A percentile compares a stretch with the other conserved stretches of the same genome.
These are phyloP conservation scores for Galendromus occidentalis DNA, from an alignment of 1,140 invertebrate genomes.

Conservation along the genomic window DNA sequence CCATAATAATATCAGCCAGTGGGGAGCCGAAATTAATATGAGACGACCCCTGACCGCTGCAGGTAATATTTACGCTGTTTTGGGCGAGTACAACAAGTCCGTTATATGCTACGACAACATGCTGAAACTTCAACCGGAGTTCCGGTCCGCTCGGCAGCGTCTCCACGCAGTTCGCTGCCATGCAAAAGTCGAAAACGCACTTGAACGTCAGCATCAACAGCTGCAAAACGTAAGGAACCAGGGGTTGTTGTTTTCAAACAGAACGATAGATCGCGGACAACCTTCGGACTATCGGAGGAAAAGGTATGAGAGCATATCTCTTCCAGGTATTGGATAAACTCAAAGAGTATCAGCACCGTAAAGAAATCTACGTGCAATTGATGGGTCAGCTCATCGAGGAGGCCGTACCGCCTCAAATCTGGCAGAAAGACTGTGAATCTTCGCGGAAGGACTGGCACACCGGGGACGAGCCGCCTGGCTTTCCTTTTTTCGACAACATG, in stretches of 20 bases:
- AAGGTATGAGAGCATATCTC: no score
- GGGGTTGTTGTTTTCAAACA: no score
- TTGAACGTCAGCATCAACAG: slow-evolving; percentile 36
- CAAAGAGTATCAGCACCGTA: slow-evolving; percentile 6
- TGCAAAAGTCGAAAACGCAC: slow-evolving; percentile 40
- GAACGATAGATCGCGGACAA: no score
- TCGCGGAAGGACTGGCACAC: background rate
- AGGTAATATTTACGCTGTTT: slow-evolving; percentile 23
- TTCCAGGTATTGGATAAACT: background rate
- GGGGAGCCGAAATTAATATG: no score
- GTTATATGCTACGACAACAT: slow-evolving; percentile 45
- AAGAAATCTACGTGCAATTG: background rate
- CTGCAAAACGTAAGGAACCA: background rate
- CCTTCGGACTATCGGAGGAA: no score
- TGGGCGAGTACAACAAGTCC: slow-evolving; percentile 34
- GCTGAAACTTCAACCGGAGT: slow-evolving; percentile 40
- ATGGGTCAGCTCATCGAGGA: slow-evolving; percentile 1
- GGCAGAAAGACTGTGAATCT: background rate
- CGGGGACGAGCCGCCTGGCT: background rate
- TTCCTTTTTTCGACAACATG: slow-evolving; percentile 1
- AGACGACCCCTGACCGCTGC: background rate
- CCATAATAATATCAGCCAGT: no score
- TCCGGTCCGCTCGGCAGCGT: slow-evolving; percentile 35
- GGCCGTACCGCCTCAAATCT: background rate
- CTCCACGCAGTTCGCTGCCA: slow-evolving; percentile 48